Evolutionary conservation across 2,113 vertebrate genomes (phyloP).

Genomic region (Salvator merianae): DNA sequence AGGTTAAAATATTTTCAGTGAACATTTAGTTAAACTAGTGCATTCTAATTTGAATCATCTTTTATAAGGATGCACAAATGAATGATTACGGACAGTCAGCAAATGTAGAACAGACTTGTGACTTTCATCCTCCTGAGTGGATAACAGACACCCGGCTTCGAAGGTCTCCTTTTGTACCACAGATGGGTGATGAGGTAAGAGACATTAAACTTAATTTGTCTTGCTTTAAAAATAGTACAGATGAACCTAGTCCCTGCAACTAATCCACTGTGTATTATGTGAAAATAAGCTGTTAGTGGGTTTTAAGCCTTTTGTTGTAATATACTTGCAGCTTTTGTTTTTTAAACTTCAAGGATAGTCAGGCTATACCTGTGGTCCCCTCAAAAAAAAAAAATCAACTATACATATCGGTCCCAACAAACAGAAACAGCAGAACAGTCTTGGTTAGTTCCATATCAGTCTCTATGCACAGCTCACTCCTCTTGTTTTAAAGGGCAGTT

Average conservation of each 20-base stretch:
- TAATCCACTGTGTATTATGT: background rate
- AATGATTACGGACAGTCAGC: constrained; percentile 73
- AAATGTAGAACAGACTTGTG: constrained; percentile 81
- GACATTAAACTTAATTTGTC: background rate
- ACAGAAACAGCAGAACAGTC: background rate
- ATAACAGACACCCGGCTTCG: constrained; percentile 92
- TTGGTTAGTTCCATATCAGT: background rate
- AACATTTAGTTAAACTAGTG: background rate
- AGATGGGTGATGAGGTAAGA: constrained; percentile 96
- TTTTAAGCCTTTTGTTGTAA: background rate
- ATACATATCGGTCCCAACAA: background rate
- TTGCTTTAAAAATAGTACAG: background rate
- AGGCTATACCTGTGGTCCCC: background rate
- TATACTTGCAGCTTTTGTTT: background rate
- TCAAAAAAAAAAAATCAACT: background rate
- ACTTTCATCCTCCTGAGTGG: constrained; percentile 91
- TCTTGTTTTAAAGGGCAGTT: background rate
- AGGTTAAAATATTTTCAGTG: background rate
- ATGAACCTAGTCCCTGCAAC: background rate
- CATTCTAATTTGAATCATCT: background rate
- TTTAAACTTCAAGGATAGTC: background rate
- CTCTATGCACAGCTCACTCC: background rate
- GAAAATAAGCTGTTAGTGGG: background rate
- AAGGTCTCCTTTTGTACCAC: constrained; percentile 95
- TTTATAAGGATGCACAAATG: constrained; percentile 60